These are phyloP conservation scores for Heterochromis multidens DNA, from an alignment of 2,113 vertebrate species.

Conservation along the genomic window DNA sequence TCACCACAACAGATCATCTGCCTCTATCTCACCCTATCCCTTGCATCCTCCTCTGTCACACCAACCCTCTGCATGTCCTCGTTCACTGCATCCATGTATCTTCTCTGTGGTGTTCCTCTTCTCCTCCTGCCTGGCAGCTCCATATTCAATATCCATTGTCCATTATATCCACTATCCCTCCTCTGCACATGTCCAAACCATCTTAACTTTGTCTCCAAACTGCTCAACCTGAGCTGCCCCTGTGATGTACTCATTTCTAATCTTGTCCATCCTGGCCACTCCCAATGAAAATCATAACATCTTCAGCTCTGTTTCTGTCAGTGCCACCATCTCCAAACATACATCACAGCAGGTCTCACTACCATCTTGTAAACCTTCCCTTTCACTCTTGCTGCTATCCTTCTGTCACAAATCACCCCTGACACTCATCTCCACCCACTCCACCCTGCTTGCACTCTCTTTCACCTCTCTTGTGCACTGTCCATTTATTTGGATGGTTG, in stretches of 20 bases:
- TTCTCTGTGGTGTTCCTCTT: neutral
- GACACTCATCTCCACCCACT: neutral
- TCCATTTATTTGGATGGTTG: neutral
- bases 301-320: neutral
- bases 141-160: neutral
- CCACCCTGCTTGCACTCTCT: neutral
- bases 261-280: neutral
- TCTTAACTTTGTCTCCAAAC: neutral
- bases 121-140: neutral
- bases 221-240: no score
- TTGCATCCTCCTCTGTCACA: neutral
- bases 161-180: neutral
- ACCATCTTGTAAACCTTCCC: neutral
- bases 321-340: neutral
- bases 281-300: neutral
- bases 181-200: neutral
- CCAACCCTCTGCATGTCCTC: neutral
- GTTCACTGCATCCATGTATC: neutral
- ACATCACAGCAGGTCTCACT: fast-evolving
- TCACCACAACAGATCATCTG: neutral
- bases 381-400: neutral
- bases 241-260: neutral
- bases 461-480: neutral
- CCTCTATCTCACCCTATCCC: neutral
- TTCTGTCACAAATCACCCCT: no score